These are phyloP conservation scores for Nothobranchius furzeri DNA, from an alignment of 2,113 vertebrate species.

Conservation along the genomic window DNA sequence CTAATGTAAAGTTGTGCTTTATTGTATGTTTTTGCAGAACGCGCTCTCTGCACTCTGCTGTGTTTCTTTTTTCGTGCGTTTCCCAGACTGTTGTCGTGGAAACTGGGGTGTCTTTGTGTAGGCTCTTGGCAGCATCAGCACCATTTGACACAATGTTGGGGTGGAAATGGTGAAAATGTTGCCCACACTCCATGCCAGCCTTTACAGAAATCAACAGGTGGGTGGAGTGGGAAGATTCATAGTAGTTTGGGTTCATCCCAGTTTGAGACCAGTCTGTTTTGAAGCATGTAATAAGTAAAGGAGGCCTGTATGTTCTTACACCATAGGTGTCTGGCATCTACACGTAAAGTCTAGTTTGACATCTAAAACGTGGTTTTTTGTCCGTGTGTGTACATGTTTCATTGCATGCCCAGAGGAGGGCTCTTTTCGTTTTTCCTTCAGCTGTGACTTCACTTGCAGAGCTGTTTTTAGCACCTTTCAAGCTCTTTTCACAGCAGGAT, in stretches of 20 bases:
- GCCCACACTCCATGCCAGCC: slow-evolving; percentile 62
- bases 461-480: too few relatives aligned
- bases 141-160: slow-evolving; percentile 58
- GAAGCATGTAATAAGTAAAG: slow-evolving; percentile 19
- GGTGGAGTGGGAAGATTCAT: slow-evolving; percentile 67
- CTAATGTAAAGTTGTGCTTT: background rate
- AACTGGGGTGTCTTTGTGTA: slow-evolving; percentile 73
- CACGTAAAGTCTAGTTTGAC: too few relatives aligned
- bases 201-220: slow-evolving; percentile 61
- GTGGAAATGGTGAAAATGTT: slow-evolving; percentile 56
- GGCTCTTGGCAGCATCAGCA: slow-evolving; percentile 65
- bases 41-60: slow-evolving; percentile 21
- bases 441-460: too few relatives aligned
- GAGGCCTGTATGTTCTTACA: background rate
- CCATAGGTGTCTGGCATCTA: too few relatives aligned
- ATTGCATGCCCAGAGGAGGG: background rate
- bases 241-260: slow-evolving; percentile 54
- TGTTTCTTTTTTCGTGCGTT: slow-evolving; percentile 16
- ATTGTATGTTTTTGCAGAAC: slow-evolving; percentile 23
- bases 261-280: slow-evolving; percentile 34
- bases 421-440: background rate
- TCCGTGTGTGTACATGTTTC: too few relatives aligned
- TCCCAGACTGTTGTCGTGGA: slow-evolving; percentile 75
- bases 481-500: background rate
- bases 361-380: too few relatives aligned